Evolutionary conservation across 2,113 vertebrate genomes (phyloP).

Genomic region (Boulengeromyrus knoepffleri): DNA sequence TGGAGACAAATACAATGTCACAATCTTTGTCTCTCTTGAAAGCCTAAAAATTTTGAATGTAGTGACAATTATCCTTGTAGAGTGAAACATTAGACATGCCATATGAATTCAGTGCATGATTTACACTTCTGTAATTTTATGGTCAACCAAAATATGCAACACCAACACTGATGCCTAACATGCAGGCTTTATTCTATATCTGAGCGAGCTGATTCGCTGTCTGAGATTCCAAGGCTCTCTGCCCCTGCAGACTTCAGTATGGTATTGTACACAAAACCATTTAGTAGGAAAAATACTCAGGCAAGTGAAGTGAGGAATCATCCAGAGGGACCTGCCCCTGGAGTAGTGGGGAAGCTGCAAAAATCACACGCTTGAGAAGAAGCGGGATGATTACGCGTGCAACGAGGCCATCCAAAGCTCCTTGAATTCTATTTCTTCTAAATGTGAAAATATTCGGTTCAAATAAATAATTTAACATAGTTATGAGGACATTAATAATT

Average conservation of each 20-base stretch:
- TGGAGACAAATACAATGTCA: neutral
- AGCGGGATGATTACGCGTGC: neutral
- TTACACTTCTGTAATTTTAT: neutral
- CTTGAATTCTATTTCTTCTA: neutral
- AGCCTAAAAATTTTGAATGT: neutral
- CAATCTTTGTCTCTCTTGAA: neutral
- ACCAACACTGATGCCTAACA: neutral
- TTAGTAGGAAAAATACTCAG: neutral
- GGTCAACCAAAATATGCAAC: neutral
- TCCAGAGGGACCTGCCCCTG: neutral
- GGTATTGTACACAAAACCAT: neutral
- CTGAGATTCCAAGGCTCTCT: neutral
- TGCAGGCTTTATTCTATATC: neutral
- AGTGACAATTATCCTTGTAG: neutral
- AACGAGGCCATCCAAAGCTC: neutral
- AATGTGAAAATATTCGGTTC: neutral
- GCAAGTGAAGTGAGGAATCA: neutral
- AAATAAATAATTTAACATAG: slow-evolving; percentile 32
- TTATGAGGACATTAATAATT: slow-evolving; percentile 35
- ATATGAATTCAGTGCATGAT: neutral
- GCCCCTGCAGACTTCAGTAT: no score
- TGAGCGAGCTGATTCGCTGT: neutral
- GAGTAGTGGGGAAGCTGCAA: neutral
- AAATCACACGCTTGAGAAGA: neutral
- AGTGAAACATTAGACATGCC: neutral